Percentiles rank a stretch among this genome's conserved stretches.
phyloP scores from a whole-genome alignment of 1,140 invertebrate genomes.

The Diabrotica virgifera region DNA sequence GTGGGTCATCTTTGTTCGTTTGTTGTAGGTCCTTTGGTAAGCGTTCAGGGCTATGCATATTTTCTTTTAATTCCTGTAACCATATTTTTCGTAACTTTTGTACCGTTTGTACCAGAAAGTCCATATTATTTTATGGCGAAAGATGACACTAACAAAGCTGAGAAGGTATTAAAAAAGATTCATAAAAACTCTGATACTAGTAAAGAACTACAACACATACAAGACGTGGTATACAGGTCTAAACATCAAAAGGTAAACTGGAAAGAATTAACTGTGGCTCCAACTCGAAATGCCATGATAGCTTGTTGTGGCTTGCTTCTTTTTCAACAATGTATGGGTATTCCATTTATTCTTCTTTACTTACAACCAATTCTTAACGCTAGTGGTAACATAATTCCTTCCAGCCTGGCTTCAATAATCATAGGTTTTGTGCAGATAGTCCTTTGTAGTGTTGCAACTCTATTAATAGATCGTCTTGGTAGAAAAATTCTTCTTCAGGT shows the following conservation, averaged over 20 bases:
- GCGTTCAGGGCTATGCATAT: slow-evolving; percentile 55
- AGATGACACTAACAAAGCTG: slow-evolving; percentile 18
- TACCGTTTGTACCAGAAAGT: slow-evolving; percentile 63
- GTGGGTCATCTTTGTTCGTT: slow-evolving; percentile 50
- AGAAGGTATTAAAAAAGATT: slow-evolving; percentile 27
- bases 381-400: slow-evolving; percentile 56
- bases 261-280: slow-evolving; percentile 54
- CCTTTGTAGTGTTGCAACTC: slow-evolving; percentile 13
- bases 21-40: slow-evolving; percentile 57
- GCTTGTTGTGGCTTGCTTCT: slow-evolving; percentile 66
- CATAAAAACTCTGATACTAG: slow-evolving; percentile 30
- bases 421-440: slow-evolving; percentile 25
- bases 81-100: slow-evolving; percentile 53
- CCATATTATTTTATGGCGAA: slow-evolving; percentile 54
- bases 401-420: slow-evolving; percentile 25
- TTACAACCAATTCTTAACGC: slow-evolving; percentile 67
- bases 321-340: slow-evolving; percentile 75
- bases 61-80: slow-evolving; percentile 49
- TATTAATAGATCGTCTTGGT: slow-evolving; percentile 42
- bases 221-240: background rate
- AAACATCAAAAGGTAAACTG: slow-evolving; percentile 9
- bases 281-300: slow-evolving; percentile 59
- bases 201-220: background rate
- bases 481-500: slow-evolving; percentile 36
- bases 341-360: slow-evolving; percentile 79